Evolutionary conservation across 1,140 invertebrate species (phyloP), one percentile per base, ranked within the genome.

Genomic region (Gonioctena quinquepunctata): DNA sequence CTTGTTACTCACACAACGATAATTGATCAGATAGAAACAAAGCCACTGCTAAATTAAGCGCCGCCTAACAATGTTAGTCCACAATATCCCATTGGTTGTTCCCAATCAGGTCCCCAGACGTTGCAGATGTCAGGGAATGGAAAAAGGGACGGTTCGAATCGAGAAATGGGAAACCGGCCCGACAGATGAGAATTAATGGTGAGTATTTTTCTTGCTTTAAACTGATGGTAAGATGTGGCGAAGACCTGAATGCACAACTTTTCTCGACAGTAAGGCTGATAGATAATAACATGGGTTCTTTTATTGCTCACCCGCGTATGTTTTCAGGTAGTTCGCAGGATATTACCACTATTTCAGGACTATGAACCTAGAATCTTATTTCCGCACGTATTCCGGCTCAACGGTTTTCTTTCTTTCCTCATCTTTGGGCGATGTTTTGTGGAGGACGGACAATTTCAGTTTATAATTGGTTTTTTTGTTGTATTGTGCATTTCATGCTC

Each of bases 121-220:
- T 64, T 64, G 62, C 42, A 50, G 42, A 64, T 64, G 49, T 52
- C 21, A 49, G 62, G 62, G 22, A 64, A 64, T 49, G 42, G 62
- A 63, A 48, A 22, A 57, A 18, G 54, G 54, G 27, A 16, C 59
- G 59, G 21, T 26, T 61, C 11, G 59, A 25, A 27, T 57, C 48
- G 68, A 49, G 49, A 70, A 65, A 66, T 66, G 62, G 28, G 54
- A 50, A 70, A 56, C 23, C 54, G 65, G 59, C 42, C 56, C 25
- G 76, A 78, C 76, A 76, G 76, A 78, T 78, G 77, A 78, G 71
- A 77, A 78, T 78, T 78, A 78, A 78, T 78, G 77, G 66, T 27
- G 75, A 68, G 70, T 69, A 78, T 78, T 78, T 77, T 78, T 78
- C 77, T 73, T 76, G 70, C 75, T 77, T 74, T 77, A 77, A 77